phyloP scores from a whole-genome alignment of 2,888 invertebrate species.

The Timema cristinae region DNA sequence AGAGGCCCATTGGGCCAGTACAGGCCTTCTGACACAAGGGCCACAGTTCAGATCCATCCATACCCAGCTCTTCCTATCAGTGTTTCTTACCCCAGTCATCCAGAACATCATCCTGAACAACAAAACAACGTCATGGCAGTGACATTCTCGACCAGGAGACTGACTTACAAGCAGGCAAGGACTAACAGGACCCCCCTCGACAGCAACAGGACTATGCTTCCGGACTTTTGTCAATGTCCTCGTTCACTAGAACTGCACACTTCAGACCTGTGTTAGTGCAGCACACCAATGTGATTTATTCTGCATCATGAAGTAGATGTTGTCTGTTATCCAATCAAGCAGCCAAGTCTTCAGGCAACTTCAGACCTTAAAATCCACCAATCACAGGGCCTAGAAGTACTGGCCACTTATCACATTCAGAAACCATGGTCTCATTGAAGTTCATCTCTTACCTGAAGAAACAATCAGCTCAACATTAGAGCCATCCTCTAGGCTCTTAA shows the following conservation, averaged over 20 bases:
- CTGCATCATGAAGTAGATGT: constrained; percentile 77
- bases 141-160: too few species aligned
- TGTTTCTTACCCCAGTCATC: constrained; percentile 74
- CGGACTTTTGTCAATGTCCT: constrained; percentile 61
- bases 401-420: too few species aligned
- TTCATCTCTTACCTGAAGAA: constrained; percentile 40
- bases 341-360: constrained; percentile 69
- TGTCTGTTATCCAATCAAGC: constrained; percentile 74
- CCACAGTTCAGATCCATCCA: constrained; percentile 71
- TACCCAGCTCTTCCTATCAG: constrained; percentile 73
- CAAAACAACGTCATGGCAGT: too few species aligned
- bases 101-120: constrained; percentile 74
- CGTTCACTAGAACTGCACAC: constrained; percentile 61
- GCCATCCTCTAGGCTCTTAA: constrained; percentile 60
- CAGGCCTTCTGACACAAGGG: constrained; percentile 61
- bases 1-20: constrained; percentile 82
- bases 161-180: too few species aligned
- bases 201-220: constrained; percentile 66
- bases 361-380: constrained; percentile 54
- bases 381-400: background rate
- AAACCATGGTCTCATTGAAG: background rate
- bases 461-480: constrained; percentile 53
- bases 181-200: constrained; percentile 50
- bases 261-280: constrained; percentile 63
- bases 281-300: constrained; percentile 67